Evolutionary conservation across 2,888 invertebrate genomes (phyloP).

Genomic region (Molanna angustata): DNA sequence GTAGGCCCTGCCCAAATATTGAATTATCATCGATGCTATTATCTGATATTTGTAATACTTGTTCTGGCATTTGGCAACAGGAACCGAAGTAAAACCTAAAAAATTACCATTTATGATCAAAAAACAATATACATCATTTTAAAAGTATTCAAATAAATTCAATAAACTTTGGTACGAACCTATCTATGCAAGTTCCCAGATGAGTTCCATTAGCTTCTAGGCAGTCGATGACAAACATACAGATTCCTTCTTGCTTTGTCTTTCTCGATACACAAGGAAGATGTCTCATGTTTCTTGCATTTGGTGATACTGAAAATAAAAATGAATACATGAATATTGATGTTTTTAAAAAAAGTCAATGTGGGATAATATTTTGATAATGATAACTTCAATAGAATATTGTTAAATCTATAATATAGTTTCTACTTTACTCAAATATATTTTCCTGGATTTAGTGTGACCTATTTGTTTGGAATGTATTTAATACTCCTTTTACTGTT

Average conservation of each 20-base stretch:
- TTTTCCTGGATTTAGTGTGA: no score
- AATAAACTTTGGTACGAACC: no score
- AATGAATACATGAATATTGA: no score
- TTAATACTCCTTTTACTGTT: no score
- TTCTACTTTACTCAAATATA: no score
- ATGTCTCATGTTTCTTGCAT: conserved; percentile 83
- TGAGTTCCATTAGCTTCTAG: conserved; percentile 88
- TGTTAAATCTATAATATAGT: no score
- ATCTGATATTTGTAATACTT: conserved; percentile 51
- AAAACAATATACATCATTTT: no score
- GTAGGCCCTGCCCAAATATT: conserved; percentile 45
- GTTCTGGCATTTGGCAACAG: conserved; percentile 77
- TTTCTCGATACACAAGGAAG: conserved; percentile 82
- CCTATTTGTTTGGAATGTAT: no score
- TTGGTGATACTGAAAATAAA: conserved; percentile 68
- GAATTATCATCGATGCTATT: conserved; percentile 63
- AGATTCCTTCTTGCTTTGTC: conserved; percentile 76
- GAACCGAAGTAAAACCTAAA: conserved; percentile 81
- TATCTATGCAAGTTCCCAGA: conserved; percentile 87
- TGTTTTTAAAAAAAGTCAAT: background rate
- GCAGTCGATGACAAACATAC: conserved; percentile 94
- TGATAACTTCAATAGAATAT: no score
- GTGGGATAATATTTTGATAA: background rate
- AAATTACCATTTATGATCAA: background rate
- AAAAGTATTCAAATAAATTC: no score